Percentiles rank a stretch among this genome's conserved stretches.
These are phyloP conservation scores for Amphimallon solstitiale DNA, from an alignment of 2,888 invertebrate genomes.

Conservation along the genomic window DNA sequence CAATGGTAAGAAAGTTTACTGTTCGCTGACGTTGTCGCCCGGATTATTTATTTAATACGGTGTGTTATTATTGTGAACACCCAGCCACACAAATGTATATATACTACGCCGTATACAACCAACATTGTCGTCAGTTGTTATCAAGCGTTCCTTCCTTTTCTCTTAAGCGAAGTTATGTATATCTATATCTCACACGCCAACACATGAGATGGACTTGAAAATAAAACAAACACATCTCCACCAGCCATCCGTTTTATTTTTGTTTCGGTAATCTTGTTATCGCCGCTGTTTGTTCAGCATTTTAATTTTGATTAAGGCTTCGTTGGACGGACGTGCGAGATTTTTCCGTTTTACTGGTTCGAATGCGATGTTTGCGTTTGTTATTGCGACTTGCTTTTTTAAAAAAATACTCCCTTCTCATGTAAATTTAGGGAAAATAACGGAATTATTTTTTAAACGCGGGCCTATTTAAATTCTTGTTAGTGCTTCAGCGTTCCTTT, in stretches of 20 bases:
- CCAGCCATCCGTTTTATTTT: constrained; percentile 12
- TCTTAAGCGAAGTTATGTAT: background rate
- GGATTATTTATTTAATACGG: constrained; percentile 14
- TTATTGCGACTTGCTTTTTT: constrained; percentile 1
- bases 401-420: background rate
- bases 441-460: too few relatives aligned
- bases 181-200: background rate
- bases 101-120: background rate
- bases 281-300: constrained; percentile 32
- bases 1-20: constrained; percentile 71
- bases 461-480: too few relatives aligned
- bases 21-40: background rate
- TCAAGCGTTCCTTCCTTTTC: constrained; percentile 10
- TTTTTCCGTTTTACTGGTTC: constrained; percentile 13
- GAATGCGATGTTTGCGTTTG: background rate
- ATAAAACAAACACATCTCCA: constrained; percentile 19
- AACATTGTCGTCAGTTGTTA: background rate
- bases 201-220: background rate
- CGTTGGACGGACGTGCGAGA: constrained; percentile 15
- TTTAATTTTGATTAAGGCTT: constrained; percentile 33
- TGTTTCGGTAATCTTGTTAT: constrained; percentile 31
- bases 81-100: background rate
- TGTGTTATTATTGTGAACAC: constrained; percentile 1
- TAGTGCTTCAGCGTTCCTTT: too few relatives aligned
- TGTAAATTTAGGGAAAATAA: too few relatives aligned